These are phyloP conservation scores for Danionella dracula DNA, from an alignment of 2,797 vertebrate genomes.

Conservation along the genomic window DNA sequence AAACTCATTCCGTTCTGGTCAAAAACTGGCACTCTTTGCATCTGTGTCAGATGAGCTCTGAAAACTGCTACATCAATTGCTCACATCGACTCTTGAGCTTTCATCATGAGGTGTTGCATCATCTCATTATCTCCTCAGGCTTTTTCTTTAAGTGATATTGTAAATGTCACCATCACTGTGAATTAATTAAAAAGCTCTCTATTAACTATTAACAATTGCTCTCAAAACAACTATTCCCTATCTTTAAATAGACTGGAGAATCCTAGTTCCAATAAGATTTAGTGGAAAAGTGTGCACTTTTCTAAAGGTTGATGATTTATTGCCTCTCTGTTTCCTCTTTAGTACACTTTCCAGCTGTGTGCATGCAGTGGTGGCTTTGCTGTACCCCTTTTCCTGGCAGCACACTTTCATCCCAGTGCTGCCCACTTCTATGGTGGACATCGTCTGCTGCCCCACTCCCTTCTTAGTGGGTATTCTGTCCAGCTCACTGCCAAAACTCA, in stretches of 20 bases:
- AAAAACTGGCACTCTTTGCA: no score
- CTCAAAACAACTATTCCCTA: not conserved
- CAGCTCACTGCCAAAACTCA: constrained; percentile 92
- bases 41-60: no score
- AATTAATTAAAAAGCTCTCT: not conserved
- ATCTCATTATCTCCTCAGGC: not conserved
- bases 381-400: constrained; percentile 99
- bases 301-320: not conserved
- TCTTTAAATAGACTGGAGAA: constrained; percentile 30
- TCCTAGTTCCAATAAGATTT: no score
- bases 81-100: no score
- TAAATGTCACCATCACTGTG: not conserved
- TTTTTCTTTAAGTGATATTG: not conserved
- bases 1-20: no score
- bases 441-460: constrained; percentile 96
- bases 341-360: constrained; percentile 95
- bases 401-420: constrained; percentile 98
- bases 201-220: not conserved
- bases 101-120: not conserved
- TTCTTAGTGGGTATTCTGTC: constrained; percentile 96
- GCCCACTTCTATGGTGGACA: constrained; percentile 95
- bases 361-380: constrained; percentile 90
- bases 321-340: constrained; percentile 43
- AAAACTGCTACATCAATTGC: no score
- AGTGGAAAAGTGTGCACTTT: no score